A percentile compares a stretch with the other conserved stretches of the same genome.
Conservation (phyloP, 2,113 vertebrate genomes). For the Prinia subflava region DNA sequence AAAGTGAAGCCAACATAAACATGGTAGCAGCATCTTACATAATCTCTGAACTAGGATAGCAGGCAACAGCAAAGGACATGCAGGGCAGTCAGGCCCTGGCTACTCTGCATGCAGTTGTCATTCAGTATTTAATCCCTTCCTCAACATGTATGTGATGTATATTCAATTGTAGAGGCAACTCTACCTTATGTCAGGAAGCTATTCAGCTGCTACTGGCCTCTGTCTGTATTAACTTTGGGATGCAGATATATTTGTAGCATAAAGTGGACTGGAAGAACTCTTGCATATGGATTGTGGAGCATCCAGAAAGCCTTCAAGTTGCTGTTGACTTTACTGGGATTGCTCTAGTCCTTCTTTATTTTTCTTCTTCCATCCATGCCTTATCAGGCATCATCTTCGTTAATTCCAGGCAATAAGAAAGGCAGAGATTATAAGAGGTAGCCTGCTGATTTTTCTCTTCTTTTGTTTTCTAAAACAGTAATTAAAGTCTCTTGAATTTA, state of each 20-base stretch:
- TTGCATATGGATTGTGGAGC: not conserved
- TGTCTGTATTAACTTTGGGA: not conserved
- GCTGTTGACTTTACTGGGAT: not conserved
- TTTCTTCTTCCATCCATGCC: not conserved
- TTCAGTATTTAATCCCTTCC: not conserved
- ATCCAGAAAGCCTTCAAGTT: not conserved
- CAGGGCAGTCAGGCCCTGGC: not conserved
- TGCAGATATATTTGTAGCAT: not conserved
- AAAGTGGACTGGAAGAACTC: not conserved
- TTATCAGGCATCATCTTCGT: not conserved
- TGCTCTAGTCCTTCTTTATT: not conserved
- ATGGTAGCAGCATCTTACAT: not conserved
- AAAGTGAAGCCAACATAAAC: not conserved
- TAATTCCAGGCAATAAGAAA: not conserved
- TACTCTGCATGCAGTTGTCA: not conserved
- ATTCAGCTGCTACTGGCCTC: not conserved
- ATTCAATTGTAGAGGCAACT: not conserved
- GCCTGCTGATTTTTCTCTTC: not conserved
- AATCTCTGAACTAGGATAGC: not conserved
- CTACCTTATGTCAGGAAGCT: not conserved
- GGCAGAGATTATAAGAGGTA: not conserved
- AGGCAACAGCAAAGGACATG: not conserved
- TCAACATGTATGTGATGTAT: not conserved
- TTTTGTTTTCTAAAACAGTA: not conserved
- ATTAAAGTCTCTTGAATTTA: not conserved